Conservation (phyloP, 2,888 invertebrate species). For the Drosophila yooni region DNA sequence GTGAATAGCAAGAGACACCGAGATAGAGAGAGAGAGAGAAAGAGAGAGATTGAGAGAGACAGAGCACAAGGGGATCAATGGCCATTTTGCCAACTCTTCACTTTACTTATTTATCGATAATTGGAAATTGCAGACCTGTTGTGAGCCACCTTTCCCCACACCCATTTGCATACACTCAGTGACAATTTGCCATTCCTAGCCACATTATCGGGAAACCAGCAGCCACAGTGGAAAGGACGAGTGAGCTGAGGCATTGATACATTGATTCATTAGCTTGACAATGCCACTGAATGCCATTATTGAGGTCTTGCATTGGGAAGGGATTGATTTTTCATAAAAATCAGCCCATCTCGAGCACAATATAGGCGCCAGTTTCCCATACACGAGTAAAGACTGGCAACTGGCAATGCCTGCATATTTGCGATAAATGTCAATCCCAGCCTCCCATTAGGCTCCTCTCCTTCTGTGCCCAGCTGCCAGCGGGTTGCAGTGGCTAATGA, state of each 20-base stretch:
- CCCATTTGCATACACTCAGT: conserved; percentile 59
- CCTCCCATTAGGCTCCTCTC: conserved; percentile 24
- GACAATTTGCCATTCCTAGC: conserved; percentile 52
- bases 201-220: conserved; percentile 52
- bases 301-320: conserved; percentile 20
- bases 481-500: conserved; percentile 61
- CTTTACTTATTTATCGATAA: conserved; percentile 75
- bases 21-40: neutral
- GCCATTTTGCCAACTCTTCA: conserved; percentile 62
- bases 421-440: conserved; percentile 66
- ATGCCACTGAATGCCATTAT: conserved; percentile 64
- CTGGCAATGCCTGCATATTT: conserved; percentile 55
- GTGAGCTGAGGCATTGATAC: conserved; percentile 37
- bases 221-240: neutral
- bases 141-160: neutral
- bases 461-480: neutral
- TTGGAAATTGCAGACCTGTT: conserved; percentile 65
- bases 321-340: neutral
- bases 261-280: conserved; percentile 66
- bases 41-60: neutral
- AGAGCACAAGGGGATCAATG: conserved; percentile 15
- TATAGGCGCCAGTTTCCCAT: conserved; percentile 34
- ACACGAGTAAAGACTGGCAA: neutral
- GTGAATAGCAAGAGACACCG: neutral
- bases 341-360: conserved; percentile 46